phyloP scores from a whole-genome alignment of 1,140 invertebrate genomes.

The Philotrypesis tridentata region DNA sequence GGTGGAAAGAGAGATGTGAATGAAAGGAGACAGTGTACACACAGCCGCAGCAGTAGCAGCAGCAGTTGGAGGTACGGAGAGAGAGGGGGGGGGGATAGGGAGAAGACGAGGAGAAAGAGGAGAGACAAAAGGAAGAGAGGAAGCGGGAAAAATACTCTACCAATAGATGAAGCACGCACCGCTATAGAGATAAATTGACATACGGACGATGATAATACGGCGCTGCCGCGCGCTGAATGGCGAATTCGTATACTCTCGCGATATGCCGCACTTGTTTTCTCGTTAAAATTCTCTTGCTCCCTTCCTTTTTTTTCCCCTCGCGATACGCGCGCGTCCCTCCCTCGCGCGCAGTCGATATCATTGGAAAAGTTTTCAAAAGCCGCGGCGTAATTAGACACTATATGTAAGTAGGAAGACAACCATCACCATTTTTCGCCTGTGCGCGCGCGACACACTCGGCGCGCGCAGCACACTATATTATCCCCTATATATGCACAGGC shows the following conservation, averaged over 20 bases:
- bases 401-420: too few relatives aligned
- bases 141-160: not conserved
- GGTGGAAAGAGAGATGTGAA: slow-evolving; percentile 29
- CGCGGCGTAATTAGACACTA: not conserved
- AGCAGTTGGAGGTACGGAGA: not conserved
- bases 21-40: slow-evolving; percentile 13
- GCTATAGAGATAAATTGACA: slow-evolving; percentile 32
- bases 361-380: not conserved
- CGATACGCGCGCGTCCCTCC: too few relatives aligned
- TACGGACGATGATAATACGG: slow-evolving; percentile 18
- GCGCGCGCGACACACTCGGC: too few relatives aligned
- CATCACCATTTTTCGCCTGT: not conserved
- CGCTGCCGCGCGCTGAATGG: not conserved
- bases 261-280: slow-evolving; percentile 20
- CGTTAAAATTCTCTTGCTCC: slow-evolving; percentile 19
- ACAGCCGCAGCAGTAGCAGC: not conserved
- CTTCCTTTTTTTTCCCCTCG: too few relatives aligned
- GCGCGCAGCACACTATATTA: too few relatives aligned
- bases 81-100: not conserved
- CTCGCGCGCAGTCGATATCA: not conserved
- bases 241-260: slow-evolving; percentile 15
- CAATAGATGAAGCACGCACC: slow-evolving; percentile 38
- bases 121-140: not conserved
- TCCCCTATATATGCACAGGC: too few relatives aligned
- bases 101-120: not conserved